A percentile compares a stretch with the other conserved stretches of the same genome.
Conservation (phyloP, 2,888 invertebrate species). For the Cataglyphis altisquamis region DNA sequence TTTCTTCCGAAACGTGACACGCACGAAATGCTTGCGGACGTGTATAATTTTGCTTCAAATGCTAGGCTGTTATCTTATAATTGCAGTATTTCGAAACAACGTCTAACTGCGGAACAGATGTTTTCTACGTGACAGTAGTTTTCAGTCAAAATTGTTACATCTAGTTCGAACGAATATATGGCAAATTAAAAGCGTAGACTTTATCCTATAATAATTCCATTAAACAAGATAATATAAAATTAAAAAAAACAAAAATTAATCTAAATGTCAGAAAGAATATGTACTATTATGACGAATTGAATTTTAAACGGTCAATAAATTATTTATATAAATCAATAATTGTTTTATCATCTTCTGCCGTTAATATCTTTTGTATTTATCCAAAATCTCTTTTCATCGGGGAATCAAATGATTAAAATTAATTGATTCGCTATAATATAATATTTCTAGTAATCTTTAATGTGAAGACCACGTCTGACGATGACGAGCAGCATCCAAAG, state of each 20-base stretch:
- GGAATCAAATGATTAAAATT: background rate
- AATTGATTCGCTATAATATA: background rate
- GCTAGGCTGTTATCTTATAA: slow-evolving; percentile 59
- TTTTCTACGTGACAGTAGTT: slow-evolving; percentile 54
- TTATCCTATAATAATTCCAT: slow-evolving; percentile 4
- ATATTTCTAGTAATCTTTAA: background rate
- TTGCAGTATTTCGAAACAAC: slow-evolving; percentile 52
- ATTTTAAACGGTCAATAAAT: background rate
- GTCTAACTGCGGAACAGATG: slow-evolving; percentile 58
- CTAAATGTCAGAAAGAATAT: background rate
- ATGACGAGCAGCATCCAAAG: slow-evolving; percentile 4
- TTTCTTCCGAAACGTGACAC: background rate
- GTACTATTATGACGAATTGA: background rate
- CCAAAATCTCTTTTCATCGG: background rate
- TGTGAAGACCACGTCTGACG: background rate
- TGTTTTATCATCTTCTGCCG: background rate
- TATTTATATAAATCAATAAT: background rate
- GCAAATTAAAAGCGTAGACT: background rate
- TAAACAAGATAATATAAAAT: background rate
- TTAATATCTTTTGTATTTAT: background rate
- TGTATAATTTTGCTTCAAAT: slow-evolving; percentile 65
- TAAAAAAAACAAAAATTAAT: background rate
- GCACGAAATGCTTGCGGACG: slow-evolving; percentile 35
- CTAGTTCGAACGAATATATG: slow-evolving; percentile 27
- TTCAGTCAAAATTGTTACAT: slow-evolving; percentile 38